Base-by-base conservation (phyloP, 2,797 vertebrate genomes). In the Epinephelus malabaricus region DNA sequence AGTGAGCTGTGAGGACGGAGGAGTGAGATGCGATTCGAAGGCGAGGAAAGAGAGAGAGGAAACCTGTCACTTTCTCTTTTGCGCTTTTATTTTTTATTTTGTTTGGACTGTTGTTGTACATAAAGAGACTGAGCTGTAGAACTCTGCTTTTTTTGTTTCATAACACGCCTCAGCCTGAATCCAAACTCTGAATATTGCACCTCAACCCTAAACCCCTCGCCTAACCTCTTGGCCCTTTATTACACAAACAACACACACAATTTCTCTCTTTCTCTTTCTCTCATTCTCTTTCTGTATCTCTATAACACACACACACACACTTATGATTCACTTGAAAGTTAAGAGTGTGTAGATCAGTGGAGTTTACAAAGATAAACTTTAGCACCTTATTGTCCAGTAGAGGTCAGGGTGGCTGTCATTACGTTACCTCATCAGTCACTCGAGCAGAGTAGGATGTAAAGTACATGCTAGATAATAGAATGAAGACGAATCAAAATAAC, bases 371-470 rank as follows among this genome's bases (percentile, higher is more conserved):
- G 86, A 89, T 90, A 72, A 90, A 86, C 81, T 78, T 92, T 91
- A 92, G 94, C 94, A 95, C 93, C 93, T 95, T 94, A 95, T 92
- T 85, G 85, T 85, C 88, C 84, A 67, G 59, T 87, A 76, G 79
- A 85, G 83, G 83, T 91, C 81, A 82, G 86, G 83, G 85, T 87
- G 88, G 88, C 88, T 87, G 87, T 91, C 87, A 82, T 86, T 82
- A 71, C 43, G 66, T 89, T 90, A 92, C 91, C 92, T 94, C 92
- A 92, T 90, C 82, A 62, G 88, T 86, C 84, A 71, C 77, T 88
- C 78, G 14, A 79, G 87, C 88, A 91, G 87, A 86, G 82, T 69
- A 82, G 85, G 87, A 87, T 68, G 68, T 62, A 18, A 88, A 83
- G 82, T 88, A 87, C 85, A 81, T 63, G 3, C 30, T 69, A 72